phyloP scores from a whole-genome alignment of 2,888 invertebrate genomes.

The Andrena praecox region DNA sequence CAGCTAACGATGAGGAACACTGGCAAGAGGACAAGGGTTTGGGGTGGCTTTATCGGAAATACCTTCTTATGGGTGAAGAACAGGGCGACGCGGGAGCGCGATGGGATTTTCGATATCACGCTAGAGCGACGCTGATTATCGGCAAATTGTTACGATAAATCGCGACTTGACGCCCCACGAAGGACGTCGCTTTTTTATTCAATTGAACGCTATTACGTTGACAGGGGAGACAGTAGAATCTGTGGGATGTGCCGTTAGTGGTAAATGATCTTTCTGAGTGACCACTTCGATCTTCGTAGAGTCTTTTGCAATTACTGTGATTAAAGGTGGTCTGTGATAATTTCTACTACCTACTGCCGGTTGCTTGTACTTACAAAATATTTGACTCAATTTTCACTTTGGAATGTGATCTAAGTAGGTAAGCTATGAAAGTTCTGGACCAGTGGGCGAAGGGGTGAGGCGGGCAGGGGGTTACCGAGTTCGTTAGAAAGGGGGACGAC shows the following conservation, averaged over 20 bases:
- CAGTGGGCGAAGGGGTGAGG: too few species aligned
- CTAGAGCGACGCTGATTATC: constrained; percentile 62
- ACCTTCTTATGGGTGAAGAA: constrained; percentile 34
- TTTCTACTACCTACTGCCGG: too few species aligned
- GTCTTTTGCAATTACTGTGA: background rate
- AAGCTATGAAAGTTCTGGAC: too few species aligned
- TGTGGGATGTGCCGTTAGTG: too few species aligned
- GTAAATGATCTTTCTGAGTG: background rate
- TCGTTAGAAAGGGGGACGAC: too few species aligned
- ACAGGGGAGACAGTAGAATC: background rate
- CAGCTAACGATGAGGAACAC: constrained; percentile 41
- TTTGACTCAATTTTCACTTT: background rate
- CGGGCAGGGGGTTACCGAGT: too few species aligned
- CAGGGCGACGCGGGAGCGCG: constrained; percentile 10
- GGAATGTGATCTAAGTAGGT: background rate
- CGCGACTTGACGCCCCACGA: constrained; percentile 20
- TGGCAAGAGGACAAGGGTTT: background rate
- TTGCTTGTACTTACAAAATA: too few species aligned
- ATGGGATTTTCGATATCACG: constrained; percentile 57
- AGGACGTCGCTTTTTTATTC: constrained; percentile 33
- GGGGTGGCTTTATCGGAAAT: constrained; percentile 56
- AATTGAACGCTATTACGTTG: constrained; percentile 1
- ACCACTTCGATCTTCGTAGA: background rate
- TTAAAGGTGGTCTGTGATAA: background rate
- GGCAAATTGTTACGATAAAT: constrained; percentile 60